Conservation (phyloP, 2,888 invertebrate species). For the Ferdinandea cuprea region DNA sequence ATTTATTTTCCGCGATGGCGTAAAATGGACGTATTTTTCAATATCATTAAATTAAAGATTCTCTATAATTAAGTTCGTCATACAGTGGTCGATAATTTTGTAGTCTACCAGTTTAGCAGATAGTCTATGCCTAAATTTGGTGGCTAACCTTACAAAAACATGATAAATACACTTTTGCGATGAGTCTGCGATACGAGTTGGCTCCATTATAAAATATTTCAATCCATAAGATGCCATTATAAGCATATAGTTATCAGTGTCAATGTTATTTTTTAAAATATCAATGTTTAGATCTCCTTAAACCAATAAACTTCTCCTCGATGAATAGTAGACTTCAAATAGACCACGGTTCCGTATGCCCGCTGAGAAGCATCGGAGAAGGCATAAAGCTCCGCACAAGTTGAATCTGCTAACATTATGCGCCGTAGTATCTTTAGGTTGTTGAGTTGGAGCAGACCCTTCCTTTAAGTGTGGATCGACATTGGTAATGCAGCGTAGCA, state of each 20-base stretch:
- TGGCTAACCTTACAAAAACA: conserved; percentile 1
- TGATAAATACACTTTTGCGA: conserved; percentile 8
- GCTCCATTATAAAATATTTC: conserved; percentile 8
- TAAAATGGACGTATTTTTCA: background rate
- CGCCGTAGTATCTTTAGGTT: too few relatives aligned
- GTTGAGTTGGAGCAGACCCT: too few relatives aligned
- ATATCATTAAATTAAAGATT: background rate
- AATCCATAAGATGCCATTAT: conserved; percentile 19
- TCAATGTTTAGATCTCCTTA: too few relatives aligned
- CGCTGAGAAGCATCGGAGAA: too few relatives aligned
- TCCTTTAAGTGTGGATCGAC: too few relatives aligned
- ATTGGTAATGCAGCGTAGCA: too few relatives aligned
- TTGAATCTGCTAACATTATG: too few relatives aligned
- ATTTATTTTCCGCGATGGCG: too few relatives aligned
- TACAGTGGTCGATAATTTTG: conserved; percentile 14
- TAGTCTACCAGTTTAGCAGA: conserved; percentile 18
- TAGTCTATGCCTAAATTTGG: background rate
- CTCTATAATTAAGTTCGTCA: conserved; percentile 2
- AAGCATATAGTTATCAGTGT: conserved; percentile 1
- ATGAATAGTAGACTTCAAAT: too few relatives aligned
- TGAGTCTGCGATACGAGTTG: background rate
- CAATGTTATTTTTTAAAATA: background rate
- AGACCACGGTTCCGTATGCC: too few relatives aligned
- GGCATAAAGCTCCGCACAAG: too few relatives aligned
- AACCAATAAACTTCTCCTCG: conserved; percentile 1